Evolutionary conservation across 2,797 vertebrate genomes (phyloP).

Genomic region (Capromys pilorides): DNA sequence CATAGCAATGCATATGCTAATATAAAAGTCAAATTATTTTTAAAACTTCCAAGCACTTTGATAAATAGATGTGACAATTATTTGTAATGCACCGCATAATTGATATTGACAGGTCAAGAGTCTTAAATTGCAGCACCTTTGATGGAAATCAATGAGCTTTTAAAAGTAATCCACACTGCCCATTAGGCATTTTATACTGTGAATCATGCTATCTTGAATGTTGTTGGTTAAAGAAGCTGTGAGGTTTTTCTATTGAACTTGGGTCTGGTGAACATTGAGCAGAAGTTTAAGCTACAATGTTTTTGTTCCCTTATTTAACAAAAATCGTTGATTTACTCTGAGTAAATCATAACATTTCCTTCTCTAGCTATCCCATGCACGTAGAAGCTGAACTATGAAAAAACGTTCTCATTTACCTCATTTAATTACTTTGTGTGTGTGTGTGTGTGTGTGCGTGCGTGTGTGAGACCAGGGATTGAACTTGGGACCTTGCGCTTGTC

Average conservation of each 20-base stretch:
- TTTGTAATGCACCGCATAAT: neutral
- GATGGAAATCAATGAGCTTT: neutral
- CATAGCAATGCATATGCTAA: neutral
- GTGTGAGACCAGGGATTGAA: too few relatives aligned
- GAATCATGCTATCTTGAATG: neutral
- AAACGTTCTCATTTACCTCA: neutral
- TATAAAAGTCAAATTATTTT: slow-evolving; percentile 8
- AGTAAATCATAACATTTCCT: neutral
- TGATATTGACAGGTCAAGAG: neutral
- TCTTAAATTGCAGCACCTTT: neutral
- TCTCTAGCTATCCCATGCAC: neutral
- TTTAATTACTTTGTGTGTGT: neutral
- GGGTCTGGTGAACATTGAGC: neutral
- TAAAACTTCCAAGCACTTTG: neutral
- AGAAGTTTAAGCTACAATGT: neutral
- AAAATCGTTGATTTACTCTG: neutral
- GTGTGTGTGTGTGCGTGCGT: too few relatives aligned
- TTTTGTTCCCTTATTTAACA: neutral
- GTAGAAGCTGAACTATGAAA: neutral
- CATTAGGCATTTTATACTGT: neutral
- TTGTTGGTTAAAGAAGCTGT: neutral
- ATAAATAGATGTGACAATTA: slow-evolving; percentile 13
- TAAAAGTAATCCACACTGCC: neutral
- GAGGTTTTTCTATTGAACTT: neutral
- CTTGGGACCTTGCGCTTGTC: too few relatives aligned